Base-by-base conservation (phyloP, 2,797 vertebrate genomes). In the Sebastes jordani region DNA sequence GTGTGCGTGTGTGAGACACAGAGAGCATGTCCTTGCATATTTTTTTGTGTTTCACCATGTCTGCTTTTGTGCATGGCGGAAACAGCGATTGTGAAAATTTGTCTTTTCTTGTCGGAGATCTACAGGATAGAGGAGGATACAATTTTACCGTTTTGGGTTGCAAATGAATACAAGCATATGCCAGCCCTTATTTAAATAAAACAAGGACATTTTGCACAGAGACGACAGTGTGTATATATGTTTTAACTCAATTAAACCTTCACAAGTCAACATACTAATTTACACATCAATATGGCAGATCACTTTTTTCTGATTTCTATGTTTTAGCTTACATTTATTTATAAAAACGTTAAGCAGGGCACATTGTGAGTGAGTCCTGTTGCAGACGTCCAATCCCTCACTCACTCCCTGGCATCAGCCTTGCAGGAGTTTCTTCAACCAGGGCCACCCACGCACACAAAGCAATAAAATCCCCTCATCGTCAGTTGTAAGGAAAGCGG, bases 21-120 rank as follows among this genome's bases (percentile, higher is more conserved):
- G 64, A 60, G 32, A 46, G n/a, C 36, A 52, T 74, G 52, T 55
- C n/a, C 68, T 84, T 76, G 64, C 60, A 75, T 82, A 55, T 71
- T 72, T 61, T 46, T 27, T 38, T 38, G 2, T 59, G 2, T 72
- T 79, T 63, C 36, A 74, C 76, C 64, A 71, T 82, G 59, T 73
- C 56, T 78, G 20, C 49, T 54, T 52, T 23, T 61, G 14, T 83
- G 42, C 58, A 62, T 18, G 52, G 27, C 3, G 2, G n/a, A 29
- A 20, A 65, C 20, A 63, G 22, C 6, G 4, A 69, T 52, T 58
- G 59, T 84, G 32, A 66, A 77, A 30, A 71, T 65, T 3, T 29
- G 6, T 65, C 38, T 71, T 76, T 79, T 84, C 52, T 63, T 42
- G 42, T 66, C 7, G 8, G 18, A 74, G 52, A 77, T 66, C 49